Conservation (phyloP, 2,888 invertebrate genomes). For the Drosophila recens region DNA sequence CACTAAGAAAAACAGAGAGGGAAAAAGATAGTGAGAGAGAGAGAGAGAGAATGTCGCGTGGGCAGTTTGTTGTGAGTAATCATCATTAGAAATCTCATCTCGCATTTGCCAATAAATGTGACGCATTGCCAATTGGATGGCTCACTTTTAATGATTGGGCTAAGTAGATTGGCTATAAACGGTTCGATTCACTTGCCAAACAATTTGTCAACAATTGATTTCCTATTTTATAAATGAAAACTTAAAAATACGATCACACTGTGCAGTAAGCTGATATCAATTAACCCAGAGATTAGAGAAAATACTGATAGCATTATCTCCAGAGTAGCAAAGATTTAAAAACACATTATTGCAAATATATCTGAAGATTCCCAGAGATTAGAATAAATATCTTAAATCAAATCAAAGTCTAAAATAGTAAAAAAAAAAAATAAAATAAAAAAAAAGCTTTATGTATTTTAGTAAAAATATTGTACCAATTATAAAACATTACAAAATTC, state of each 20-base stretch:
- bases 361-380: not conserved
- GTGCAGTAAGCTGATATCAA: not conserved
- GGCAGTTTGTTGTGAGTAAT: conserved; percentile 37
- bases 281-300: not conserved
- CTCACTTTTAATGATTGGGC: conserved; percentile 6
- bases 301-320: not conserved
- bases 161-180: not conserved
- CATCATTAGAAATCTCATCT: conserved; percentile 5
- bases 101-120: conserved; percentile 17
- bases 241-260: too few species aligned
- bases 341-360: not conserved
- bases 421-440: too few species aligned
- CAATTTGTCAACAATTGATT: conserved; percentile 11
- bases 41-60: conserved; percentile 23
- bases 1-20: not conserved
- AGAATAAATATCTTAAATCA: not conserved
- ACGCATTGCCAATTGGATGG: conserved; percentile 32
- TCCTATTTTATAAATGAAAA: too few species aligned
- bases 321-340: not conserved
- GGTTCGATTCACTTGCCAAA: conserved; percentile 3
- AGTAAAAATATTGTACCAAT: too few species aligned
- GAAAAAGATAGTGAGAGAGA: not conserved
- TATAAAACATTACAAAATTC: too few species aligned
- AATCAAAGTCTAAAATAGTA: not conserved
- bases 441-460: too few species aligned